Evolutionary conservation across 2,888 invertebrate species (phyloP), one percentile per base, ranked within the genome.

Genomic region (Odontothrips loti): DNA sequence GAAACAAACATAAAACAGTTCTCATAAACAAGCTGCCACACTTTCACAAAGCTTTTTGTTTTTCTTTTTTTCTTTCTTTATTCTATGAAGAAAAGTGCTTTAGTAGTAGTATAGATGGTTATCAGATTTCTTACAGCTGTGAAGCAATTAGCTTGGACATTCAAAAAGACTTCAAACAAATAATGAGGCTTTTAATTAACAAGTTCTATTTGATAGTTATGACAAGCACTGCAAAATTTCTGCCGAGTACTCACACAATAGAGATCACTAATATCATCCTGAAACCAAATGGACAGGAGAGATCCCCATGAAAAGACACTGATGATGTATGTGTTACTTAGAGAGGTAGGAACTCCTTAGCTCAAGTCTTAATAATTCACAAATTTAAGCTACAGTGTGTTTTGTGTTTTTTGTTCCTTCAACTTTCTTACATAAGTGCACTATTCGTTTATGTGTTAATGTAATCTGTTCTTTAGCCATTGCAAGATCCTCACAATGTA

Each of bases 181-280:
- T n/a, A n/a, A 79, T 79, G 3, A 51, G 12, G 12, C 20, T 15
- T 58, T 58, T 58, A 58, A 58, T 17, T 17, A 15, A n/a, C 15
- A 43, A 17, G n/a, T 58, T 20, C 58, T 58, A 6, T 58, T 20
- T 58, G 58, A 58, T 17, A 20, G 11, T 58, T 9, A 1, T 75
- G 9, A 15, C 20, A 58, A 58, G 58, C 27, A 75, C 12, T 27
- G n/a, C 23, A 27, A 27, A 75, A 8, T 12, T 1, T 2, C 10
- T 75, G 68, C 23, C 1, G 68, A 75, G 68, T 75, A 75, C 68
- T 75, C 68, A 75, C 68, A 75, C n/a, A 75, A 58, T 58, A 58
- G 15, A 58, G 58, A 58, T 17, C n/a, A 58, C 17, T 58, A 58
- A 58, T 17, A 58, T 58, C 58, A 58, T 58, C 58, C 58, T 58